Evolutionary conservation across 2,797 vertebrate species (phyloP).

Genomic region (Hydrocynus forskahlii): DNA sequence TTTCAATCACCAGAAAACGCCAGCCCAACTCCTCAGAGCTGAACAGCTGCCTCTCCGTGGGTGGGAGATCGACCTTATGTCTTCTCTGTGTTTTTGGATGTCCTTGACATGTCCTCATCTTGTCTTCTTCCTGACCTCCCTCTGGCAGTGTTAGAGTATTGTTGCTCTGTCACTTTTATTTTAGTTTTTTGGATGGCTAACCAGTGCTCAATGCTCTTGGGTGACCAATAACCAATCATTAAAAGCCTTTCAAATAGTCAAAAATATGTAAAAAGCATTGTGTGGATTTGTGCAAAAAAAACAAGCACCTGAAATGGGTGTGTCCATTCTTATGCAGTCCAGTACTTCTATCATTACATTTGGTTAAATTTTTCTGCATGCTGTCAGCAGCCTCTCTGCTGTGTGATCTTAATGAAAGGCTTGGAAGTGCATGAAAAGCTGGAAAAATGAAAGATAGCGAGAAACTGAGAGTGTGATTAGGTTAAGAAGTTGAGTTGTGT

Average conservation of each 20-base stretch:
- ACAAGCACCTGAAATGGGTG: no score
- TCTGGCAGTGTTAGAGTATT: neutral
- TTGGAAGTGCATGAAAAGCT: neutral
- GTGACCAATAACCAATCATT: no score
- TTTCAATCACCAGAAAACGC: slow-evolving; percentile 35
- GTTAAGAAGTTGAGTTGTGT: slow-evolving; percentile 14
- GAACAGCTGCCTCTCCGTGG: slow-evolving; percentile 50
- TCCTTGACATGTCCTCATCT: slow-evolving; percentile 28
- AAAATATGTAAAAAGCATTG: no score
- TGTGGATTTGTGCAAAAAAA: no score
- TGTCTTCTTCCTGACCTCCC: slow-evolving; percentile 22
- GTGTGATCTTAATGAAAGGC: neutral
- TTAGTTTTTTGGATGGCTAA: no score
- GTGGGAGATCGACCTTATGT: slow-evolving; percentile 32
- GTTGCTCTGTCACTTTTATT: no score
- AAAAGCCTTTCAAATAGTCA: no score
- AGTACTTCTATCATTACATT: neutral
- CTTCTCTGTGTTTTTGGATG: slow-evolving; percentile 24
- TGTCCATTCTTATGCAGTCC: no score
- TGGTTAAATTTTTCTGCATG: slow-evolving; percentile 1
- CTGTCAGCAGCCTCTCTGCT: neutral
- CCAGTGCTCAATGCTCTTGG: no score
- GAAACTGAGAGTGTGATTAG: neutral
- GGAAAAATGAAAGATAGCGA: slow-evolving; percentile 1
- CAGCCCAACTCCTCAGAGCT: slow-evolving; percentile 2